Evolutionary conservation across 1,140 invertebrate species (phyloP).

Genomic region (Adoxophyes honmai): DNA sequence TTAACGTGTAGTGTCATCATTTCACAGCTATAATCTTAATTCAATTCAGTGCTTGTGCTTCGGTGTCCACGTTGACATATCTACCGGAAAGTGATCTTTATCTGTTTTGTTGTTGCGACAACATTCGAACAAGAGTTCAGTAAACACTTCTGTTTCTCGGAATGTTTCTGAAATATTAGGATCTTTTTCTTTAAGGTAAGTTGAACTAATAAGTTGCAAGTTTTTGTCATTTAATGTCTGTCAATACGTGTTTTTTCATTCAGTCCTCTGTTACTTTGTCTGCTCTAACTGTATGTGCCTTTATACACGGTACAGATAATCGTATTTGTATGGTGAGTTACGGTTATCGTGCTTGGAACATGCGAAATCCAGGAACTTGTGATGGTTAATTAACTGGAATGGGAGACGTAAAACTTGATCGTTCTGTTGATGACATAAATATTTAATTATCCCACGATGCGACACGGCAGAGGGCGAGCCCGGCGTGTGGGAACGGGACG

Average conservation of each 20-base stretch:
- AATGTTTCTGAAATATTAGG: slow-evolving; percentile 48
- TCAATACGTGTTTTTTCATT: too few relatives aligned
- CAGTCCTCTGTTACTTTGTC: too few relatives aligned
- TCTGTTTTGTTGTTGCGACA: slow-evolving; percentile 20
- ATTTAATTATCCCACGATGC: slow-evolving; percentile 73
- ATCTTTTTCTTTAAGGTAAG: slow-evolving; percentile 50
- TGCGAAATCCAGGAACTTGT: background rate
- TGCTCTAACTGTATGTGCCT: too few relatives aligned
- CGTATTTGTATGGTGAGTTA: too few relatives aligned
- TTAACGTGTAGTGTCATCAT: slow-evolving; percentile 45
- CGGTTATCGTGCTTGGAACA: too few relatives aligned
- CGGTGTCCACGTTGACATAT: slow-evolving; percentile 26
- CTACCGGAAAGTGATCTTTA: background rate
- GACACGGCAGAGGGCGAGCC: slow-evolving; percentile 50
- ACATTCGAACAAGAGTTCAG: background rate
- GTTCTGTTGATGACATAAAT: slow-evolving; percentile 63
- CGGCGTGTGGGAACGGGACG: slow-evolving; percentile 44
- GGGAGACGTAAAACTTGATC: slow-evolving; percentile 14
- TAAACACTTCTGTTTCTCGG: slow-evolving; percentile 21
- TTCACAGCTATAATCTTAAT: slow-evolving; percentile 23
- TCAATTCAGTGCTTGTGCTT: slow-evolving; percentile 39
- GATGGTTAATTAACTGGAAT: slow-evolving; percentile 9
- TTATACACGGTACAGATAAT: too few relatives aligned
- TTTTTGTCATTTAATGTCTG: too few relatives aligned
- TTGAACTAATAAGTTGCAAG: slow-evolving; percentile 5